These are phyloP conservation scores for Sarcophaga bullata DNA, from an alignment of 1,140 invertebrate species.

Conservation along the genomic window DNA sequence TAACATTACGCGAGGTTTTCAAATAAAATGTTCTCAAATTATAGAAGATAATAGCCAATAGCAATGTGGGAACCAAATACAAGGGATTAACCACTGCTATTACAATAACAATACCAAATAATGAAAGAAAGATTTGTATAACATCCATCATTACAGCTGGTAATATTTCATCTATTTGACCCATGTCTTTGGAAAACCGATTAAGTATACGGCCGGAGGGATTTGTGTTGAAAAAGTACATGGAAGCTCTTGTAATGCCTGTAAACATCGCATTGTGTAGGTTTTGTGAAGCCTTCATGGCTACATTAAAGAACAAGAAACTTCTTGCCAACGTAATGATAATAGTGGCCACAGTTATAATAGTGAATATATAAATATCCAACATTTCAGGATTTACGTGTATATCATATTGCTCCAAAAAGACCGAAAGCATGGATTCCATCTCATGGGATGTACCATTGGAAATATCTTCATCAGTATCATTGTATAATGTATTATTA, in stretches of 20 bases:
- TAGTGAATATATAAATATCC: constrained; percentile 67
- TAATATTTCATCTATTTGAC: constrained; percentile 85
- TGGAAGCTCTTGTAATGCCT: constrained; percentile 77
- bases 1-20: constrained; percentile 83
- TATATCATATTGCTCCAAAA: constrained; percentile 51
- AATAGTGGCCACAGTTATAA: constrained; percentile 72
- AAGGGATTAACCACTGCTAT: constrained; percentile 81
- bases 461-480: constrained; percentile 38
- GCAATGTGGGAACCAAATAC: constrained; percentile 77
- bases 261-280: constrained; percentile 85
- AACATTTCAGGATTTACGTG: constrained; percentile 55
- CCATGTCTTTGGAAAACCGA: constrained; percentile 88
- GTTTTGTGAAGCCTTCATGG: constrained; percentile 78
- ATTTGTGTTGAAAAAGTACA: constrained; percentile 87
- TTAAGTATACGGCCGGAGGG: constrained; percentile 80
- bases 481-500: neutral
- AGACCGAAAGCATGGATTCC: constrained; percentile 47
- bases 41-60: constrained; percentile 80
- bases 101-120: constrained; percentile 81
- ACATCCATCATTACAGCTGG: constrained; percentile 81
- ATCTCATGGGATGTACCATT: constrained; percentile 37
- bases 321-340: constrained; percentile 70
- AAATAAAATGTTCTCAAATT: constrained; percentile 83
- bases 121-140: constrained; percentile 77
- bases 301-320: constrained; percentile 75